Evolutionary conservation across 92 coral and sea anemone species (phyloP).

Genomic region (Parazoanthus atlanticus): DNA sequence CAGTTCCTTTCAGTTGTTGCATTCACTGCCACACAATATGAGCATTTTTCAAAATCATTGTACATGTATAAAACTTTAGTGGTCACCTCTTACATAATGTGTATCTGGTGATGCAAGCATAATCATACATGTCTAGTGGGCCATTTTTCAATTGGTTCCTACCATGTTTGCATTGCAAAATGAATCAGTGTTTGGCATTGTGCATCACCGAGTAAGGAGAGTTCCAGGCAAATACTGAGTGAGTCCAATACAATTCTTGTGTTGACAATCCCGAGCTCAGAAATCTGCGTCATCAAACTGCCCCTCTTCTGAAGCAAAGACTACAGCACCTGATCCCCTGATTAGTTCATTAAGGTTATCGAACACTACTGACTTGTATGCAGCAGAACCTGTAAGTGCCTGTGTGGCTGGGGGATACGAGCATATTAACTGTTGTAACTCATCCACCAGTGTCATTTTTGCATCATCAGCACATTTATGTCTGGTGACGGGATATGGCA

Average conservation of each 20-base stretch:
- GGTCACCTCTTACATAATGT: too few relatives aligned
- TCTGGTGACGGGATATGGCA: neutral
- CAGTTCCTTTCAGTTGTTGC: too few relatives aligned
- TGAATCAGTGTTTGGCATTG: too few relatives aligned
- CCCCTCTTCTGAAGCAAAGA: constrained; percentile 12
- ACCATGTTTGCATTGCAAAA: too few relatives aligned
- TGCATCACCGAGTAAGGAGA: too few relatives aligned
- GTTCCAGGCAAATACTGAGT: too few relatives aligned
- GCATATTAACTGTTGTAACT: constrained; percentile 31
- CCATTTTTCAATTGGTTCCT: too few relatives aligned
- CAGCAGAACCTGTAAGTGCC: constrained; percentile 15
- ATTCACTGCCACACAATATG: too few relatives aligned
- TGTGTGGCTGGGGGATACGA: constrained; percentile 38
- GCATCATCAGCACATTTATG: neutral
- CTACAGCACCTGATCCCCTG: neutral
- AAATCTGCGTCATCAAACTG: constrained; percentile 38
- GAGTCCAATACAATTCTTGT: neutral
- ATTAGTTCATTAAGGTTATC: constrained; percentile 6
- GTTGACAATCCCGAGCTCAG: neutral
- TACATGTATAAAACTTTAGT: too few relatives aligned
- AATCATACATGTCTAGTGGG: too few relatives aligned
- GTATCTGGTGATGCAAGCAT: too few relatives aligned
- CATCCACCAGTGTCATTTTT: neutral
- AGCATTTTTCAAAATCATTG: too few relatives aligned
- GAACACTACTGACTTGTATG: constrained; percentile 42